Evolutionary conservation across 2,888 invertebrate species (phyloP), one percentile per base, ranked within the genome.

Genomic region (Azorinus chamasolen): DNA sequence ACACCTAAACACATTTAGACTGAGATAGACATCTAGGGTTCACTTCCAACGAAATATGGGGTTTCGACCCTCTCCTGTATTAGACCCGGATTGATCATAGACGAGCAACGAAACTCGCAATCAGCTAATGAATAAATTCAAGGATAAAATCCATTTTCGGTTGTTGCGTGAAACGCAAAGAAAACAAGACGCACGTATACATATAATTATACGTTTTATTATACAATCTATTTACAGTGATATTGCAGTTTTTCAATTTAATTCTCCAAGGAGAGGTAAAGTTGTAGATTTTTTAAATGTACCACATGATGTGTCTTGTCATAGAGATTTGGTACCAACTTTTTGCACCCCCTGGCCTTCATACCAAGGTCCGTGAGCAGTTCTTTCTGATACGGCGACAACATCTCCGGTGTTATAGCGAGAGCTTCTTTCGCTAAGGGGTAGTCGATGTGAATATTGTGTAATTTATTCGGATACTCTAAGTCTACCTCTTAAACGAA

Each of bases 181-280:
- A n/a, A n/a, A n/a, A n/a, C n/a, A n/a, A n/a, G n/a, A n/a, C n/a
- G n/a, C n/a, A n/a, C n/a, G n/a, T n/a, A n/a, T n/a, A n/a, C n/a
- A n/a, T n/a, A n/a, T n/a, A n/a, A n/a, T n/a, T n/a, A n/a, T n/a
- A n/a, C n/a, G n/a, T n/a, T n/a, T n/a, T n/a, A n/a, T n/a, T n/a
- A n/a, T n/a, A n/a, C n/a, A n/a, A n/a, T n/a, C n/a, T n/a, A 93
- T 72, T 85, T 51, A 24, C 92, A 61, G 10, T 87, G 83, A 51
- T 89, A 58, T 86, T 89, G 86, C 10, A 91, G 83, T 61, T 84
- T 89, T 12, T 41, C 27, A 14, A 61, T 32, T 48, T 61, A 43
- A 14, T 43, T 24, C 6, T 45, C 58, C 12, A 24, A 27, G 24
- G 14, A 37, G 16, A 55, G n/a, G 20, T 39, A 39, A 8, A 20